Evolutionary conservation across 2,888 invertebrate genomes (phyloP), one percentile per base, ranked within the genome.

Genomic region (Aspidiotus destructor): DNA sequence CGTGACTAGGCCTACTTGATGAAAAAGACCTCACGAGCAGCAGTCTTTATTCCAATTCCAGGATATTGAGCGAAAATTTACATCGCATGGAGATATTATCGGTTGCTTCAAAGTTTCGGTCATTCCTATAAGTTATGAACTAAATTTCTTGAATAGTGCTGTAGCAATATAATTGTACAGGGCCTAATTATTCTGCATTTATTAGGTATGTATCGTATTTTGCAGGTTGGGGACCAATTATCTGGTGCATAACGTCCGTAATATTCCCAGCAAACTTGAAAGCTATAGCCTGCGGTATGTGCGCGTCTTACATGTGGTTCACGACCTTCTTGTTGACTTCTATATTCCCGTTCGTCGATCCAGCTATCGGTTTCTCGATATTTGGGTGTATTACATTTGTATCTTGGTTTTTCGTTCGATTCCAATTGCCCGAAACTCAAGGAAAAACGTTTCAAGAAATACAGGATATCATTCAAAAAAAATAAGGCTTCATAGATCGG

Each of bases 211-310:
- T 28, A 28, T 48, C n/a, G 10, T 48, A 13, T 48, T 68, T 69
- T 60, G 9, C 75, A 78, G 84, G 85, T 0, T 84, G 86, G 70
- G 90, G 94, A 1, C 87, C 89, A 0, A 76, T 91, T 41, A 88
- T 89, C 0, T 91, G 91, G 91, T 86, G 88, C 0, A 84, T 91
- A 41, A 84, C 90, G 81, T 86, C 87, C 0, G 92, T 92, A 77
- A 82, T 92, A 77, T 86, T 93, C 77, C 86, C 92, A 17, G 79
- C 86, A 0, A 86, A 88, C 73, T 86, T 89, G 1, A 89, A 89
- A 77, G 84, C 87, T 0, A 79, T 83, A n/a, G 89, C 88, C 0
- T 85, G 87, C 0, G 85, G 89, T 0, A 80, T 90, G 1, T 87
- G 87, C 0, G 87, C 92, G 0, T 85, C 87, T 10, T 81, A 86